Conservation (phyloP, 2,888 invertebrate genomes). For the Erebia ligea region DNA sequence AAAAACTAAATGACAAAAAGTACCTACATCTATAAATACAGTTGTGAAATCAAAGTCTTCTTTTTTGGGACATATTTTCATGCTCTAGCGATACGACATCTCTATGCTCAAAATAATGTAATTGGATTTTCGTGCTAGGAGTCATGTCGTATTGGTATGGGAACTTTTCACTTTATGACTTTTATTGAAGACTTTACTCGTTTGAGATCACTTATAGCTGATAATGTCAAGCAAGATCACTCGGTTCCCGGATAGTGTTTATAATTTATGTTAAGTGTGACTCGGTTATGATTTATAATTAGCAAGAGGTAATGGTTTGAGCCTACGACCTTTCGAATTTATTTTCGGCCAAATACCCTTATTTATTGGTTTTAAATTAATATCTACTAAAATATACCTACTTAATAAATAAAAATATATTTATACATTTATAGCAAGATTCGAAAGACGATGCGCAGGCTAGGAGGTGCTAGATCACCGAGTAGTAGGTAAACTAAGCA, state of each 20-base stretch:
- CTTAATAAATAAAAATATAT: too few species aligned
- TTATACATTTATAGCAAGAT: too few species aligned
- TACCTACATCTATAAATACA: background rate
- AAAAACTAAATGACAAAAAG: too few species aligned
- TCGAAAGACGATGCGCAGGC: too few species aligned
- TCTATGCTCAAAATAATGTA: conserved; percentile 21
- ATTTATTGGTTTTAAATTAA: too few species aligned
- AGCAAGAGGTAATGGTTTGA: background rate
- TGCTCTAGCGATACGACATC: background rate
- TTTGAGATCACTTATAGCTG: conserved; percentile 8
- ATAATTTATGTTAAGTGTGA: background rate
- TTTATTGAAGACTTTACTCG: conserved; percentile 21
- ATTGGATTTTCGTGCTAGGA: conserved; percentile 39
- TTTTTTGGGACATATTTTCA: background rate
- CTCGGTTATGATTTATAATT: conserved; percentile 4
- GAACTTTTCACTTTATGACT: conserved; percentile 23
- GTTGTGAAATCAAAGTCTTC: background rate
- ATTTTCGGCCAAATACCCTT: too few species aligned
- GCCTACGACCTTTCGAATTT: background rate
- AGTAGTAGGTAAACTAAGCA: too few species aligned
- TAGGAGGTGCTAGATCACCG: too few species aligned
- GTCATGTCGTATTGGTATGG: conserved; percentile 29
- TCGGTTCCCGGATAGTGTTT: conserved; percentile 15
- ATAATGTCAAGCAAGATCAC: conserved; percentile 11
- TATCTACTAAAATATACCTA: too few species aligned